Conservation (phyloP, 2,797 vertebrate genomes). For the Aselliscus stoliczkanus region DNA sequence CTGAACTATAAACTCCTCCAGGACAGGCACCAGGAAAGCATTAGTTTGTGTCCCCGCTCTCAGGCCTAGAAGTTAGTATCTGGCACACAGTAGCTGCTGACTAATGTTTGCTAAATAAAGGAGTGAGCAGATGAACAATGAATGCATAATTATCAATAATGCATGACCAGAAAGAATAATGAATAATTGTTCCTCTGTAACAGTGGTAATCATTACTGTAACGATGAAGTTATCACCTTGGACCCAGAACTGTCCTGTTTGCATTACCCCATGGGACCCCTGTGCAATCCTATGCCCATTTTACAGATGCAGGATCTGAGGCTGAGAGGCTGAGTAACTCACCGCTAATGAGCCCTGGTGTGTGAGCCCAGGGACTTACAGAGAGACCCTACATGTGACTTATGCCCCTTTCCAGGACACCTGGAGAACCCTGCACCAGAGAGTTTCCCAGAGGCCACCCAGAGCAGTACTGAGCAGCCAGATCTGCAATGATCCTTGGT, state of each 20-base stretch:
- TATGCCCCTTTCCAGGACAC: background rate
- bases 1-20: background rate
- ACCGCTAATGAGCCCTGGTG: background rate
- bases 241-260: too few relatives aligned
- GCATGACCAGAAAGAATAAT: background rate
- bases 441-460: too few relatives aligned
- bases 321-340: background rate
- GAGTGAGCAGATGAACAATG: background rate
- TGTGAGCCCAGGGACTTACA: too few relatives aligned
- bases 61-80: background rate
- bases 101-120: background rate
- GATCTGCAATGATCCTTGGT: background rate
- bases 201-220: background rate
- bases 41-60: background rate
- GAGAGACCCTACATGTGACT: background rate
- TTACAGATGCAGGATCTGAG: background rate
- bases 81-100: background rate
- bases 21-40: background rate
- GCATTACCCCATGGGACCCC: background rate
- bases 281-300: background rate
- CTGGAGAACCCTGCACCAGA: background rate
- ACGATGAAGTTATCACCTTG: too few relatives aligned
- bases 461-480: background rate
- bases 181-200: background rate
- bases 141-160: background rate